phyloP scores from a whole-genome alignment of 1,140 invertebrate species.

The Temnothorax nylanderi region DNA sequence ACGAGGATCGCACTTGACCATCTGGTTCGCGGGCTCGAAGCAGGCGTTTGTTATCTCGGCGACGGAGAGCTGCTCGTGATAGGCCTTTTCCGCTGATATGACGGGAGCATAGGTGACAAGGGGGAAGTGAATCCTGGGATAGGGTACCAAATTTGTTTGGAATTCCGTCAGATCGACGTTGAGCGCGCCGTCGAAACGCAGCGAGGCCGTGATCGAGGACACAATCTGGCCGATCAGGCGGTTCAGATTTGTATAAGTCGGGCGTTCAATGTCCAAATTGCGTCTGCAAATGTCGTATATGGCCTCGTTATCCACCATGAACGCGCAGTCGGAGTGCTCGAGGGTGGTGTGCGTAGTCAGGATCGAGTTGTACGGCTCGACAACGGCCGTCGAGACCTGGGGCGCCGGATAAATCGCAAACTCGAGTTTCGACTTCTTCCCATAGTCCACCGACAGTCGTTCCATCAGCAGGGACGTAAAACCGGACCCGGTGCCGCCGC shows the following conservation, averaged over 20 bases:
- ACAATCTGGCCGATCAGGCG: slow-evolving; percentile 83
- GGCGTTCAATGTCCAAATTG: slow-evolving; percentile 89
- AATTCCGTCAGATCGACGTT: slow-evolving; percentile 71
- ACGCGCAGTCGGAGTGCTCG: slow-evolving; percentile 89
- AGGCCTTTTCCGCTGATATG: slow-evolving; percentile 84
- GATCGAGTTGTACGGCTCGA: slow-evolving; percentile 71
- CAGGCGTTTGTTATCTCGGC: slow-evolving; percentile 86
- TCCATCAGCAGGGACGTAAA: slow-evolving; percentile 72
- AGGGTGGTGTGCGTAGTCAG: slow-evolving; percentile 88
- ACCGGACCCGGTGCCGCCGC: slow-evolving; percentile 80
- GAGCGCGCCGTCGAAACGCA: slow-evolving; percentile 79
- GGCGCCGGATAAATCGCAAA: slow-evolving; percentile 83
- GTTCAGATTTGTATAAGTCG: slow-evolving; percentile 81
- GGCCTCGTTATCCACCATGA: slow-evolving; percentile 91
- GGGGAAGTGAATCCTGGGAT: slow-evolving; percentile 88
- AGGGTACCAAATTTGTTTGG: slow-evolving; percentile 73
- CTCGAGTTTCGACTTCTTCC: slow-evolving; percentile 90
- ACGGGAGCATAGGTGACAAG: slow-evolving; percentile 72
- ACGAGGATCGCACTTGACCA: slow-evolving; percentile 88
- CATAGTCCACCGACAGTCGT: slow-evolving; percentile 84
- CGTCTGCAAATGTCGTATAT: slow-evolving; percentile 91
- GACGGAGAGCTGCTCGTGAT: slow-evolving; percentile 68
- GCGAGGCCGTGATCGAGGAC: slow-evolving; percentile 87
- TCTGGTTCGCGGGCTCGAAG: slow-evolving; percentile 89
- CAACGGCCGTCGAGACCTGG: slow-evolving; percentile 67